Conservation (phyloP, 2,113 vertebrate species). For the Cryptoleucopteryx plumbea region DNA sequence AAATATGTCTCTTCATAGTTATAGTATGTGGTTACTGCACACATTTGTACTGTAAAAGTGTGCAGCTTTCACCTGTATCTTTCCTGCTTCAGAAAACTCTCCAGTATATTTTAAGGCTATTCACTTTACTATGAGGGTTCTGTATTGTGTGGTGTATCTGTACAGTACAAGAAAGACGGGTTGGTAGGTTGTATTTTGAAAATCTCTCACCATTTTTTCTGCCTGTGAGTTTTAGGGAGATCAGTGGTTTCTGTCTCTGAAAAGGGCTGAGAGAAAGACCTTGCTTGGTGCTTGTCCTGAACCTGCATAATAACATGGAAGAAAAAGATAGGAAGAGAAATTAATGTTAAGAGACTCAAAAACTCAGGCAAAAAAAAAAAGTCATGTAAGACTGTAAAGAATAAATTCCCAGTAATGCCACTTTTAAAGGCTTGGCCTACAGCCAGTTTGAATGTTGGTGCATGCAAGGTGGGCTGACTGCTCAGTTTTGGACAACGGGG, state of each 20-base stretch:
- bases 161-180: not conserved
- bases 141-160: not conserved
- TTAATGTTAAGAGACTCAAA: not conserved
- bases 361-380: not conserved
- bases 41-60: fast-evolving
- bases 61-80: not conserved
- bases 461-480: fast-evolving
- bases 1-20: not conserved
- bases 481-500: not conserved
- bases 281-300: not conserved
- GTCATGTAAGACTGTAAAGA: not conserved
- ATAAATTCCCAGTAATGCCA: not conserved
- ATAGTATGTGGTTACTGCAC: not conserved
- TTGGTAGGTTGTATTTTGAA: not conserved
- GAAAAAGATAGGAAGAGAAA: not conserved
- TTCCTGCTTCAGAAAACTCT: not conserved
- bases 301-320: not conserved
- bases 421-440: not conserved
- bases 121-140: not conserved
- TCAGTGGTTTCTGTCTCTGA: not conserved
- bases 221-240: not conserved
- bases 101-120: not conserved
- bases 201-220: not conserved
- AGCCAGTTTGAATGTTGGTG: not conserved
- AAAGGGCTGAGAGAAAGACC: not conserved